Evolutionary conservation across 2,113 vertebrate genomes (phyloP).

Genomic region (Melospiza melodia): DNA sequence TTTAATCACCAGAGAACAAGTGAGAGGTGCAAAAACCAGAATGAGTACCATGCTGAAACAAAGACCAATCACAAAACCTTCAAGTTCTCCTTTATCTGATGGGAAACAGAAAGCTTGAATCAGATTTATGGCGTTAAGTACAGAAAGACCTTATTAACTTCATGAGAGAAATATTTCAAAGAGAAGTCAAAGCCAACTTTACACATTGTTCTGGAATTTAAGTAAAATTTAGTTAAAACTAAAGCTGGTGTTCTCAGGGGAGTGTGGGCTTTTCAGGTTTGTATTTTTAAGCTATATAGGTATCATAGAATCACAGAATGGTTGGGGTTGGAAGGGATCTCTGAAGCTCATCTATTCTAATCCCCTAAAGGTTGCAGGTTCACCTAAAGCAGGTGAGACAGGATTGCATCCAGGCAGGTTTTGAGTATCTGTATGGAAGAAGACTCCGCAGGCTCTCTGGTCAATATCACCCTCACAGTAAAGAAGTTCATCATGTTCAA

Average conservation of each 20-base stretch:
- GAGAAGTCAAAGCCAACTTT: neutral
- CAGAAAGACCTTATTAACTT: neutral
- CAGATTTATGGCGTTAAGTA: neutral
- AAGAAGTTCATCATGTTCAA: neutral
- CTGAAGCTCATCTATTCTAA: neutral
- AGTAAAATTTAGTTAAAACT: neutral
- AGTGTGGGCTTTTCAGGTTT: neutral
- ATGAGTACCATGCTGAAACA: neutral
- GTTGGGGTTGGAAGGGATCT: neutral
- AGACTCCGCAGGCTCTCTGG: too few species aligned
- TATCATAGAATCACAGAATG: neutral
- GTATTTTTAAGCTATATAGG: neutral
- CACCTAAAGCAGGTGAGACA: neutral
- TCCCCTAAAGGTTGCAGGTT: neutral
- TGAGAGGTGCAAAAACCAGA: neutral
- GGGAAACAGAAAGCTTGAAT: neutral
- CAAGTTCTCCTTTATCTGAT: slow-evolving; percentile 61
- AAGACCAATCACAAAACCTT: slow-evolving; percentile 21
- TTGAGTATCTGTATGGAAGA: neutral
- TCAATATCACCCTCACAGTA: neutral
- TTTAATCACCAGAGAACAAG: slow-evolving; percentile 27
- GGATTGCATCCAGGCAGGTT: neutral
- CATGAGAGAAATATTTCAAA: neutral
- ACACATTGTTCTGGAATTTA: neutral
- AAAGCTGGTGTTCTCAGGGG: neutral